Evolutionary conservation across 2,888 invertebrate genomes (phyloP), one percentile per base, ranked within the genome.

Genomic region (Eueremaeus valkanovi): DNA sequence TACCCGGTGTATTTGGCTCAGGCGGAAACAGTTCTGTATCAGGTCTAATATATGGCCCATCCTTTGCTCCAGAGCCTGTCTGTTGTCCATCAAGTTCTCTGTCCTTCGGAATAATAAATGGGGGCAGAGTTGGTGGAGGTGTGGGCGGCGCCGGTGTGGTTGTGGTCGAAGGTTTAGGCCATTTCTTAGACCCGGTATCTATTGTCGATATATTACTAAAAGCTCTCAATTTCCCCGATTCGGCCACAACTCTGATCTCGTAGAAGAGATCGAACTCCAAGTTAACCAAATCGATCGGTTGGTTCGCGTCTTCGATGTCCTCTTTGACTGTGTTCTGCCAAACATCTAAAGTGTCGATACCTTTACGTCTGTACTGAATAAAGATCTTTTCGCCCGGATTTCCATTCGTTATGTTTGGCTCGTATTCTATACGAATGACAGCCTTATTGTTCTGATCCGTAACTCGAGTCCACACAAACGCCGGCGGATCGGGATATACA

Each of bases 401-500:
- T 0, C 18, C 9, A 18, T 33, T 33, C 5, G 61, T 61, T 31
- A 18, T n/a, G n/a, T 61, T 61, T 18, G 61, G 61, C 9, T 61
- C 61, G 16, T 29, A 61, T 6, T 18, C 31, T 18, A 61, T 61
- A 0, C 61, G 61, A 61, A 61, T 61, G 1, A 61, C 61, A 3
- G 61, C 31, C n/a, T 33, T 31, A n/a, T 61, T 61, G 33, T 61
- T 18, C n/a, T n/a, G 33, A 61, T 61, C 61, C 9, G 29, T 61
- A 29, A 6, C 16, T 33, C 61, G 3, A 16, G 61, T 61, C 61
- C 61, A 61, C 31, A 29, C 1, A 33, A 61, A 61, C 1, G 16
- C 13, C 13, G 61, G 61, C 5, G 61, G 31, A 61, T 61, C 61
- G 13, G 61, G 61, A 61, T 61, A 61, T 29, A 61, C 61, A 61